These are phyloP conservation scores for Lysiphlebus fabarum DNA, from an alignment of 1,140 invertebrate genomes.

Conservation along the genomic window DNA sequence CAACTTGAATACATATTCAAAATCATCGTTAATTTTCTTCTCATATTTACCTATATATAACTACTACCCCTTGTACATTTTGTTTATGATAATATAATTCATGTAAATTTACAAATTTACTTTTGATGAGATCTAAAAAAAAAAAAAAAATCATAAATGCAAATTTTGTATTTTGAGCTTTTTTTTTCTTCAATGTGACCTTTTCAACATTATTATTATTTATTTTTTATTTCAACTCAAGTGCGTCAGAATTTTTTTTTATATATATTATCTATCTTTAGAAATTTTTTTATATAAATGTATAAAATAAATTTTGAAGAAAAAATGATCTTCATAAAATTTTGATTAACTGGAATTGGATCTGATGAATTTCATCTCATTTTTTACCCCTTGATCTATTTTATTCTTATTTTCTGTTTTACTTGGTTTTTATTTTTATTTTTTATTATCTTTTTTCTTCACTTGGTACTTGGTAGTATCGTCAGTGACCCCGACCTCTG, in stretches of 20 bases:
- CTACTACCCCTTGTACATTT: no score
- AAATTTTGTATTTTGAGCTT: no score
- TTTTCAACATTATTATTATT: neutral
- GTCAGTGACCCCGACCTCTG: constrained; percentile 10
- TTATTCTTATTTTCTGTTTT: neutral
- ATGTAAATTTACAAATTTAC: no score
- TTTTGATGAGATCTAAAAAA: no score
- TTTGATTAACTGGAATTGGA: constrained; percentile 19
- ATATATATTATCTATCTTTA: constrained; percentile 4
- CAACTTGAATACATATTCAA: no score
- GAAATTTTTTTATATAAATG: neutral
- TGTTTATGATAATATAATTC: no score
- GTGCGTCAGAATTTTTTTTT: constrained; percentile 2
- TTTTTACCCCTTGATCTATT: constrained; percentile 11
- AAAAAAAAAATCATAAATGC: no score
- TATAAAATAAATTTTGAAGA: neutral
- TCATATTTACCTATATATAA: no score
- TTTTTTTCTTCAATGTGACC: no score
- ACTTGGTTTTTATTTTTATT: neutral
- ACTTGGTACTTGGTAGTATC: neutral
- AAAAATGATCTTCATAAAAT: constrained; percentile 15
- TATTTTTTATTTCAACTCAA: neutral
- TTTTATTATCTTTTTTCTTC: constrained; percentile 2
- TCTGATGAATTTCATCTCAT: constrained; percentile 20
- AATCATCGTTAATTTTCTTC: no score